A percentile compares a stretch with the other conserved stretches of the same genome.
Evolutionary conservation across 2,888 invertebrate genomes (phyloP).

Genomic region (Laspeyria flexula): DNA sequence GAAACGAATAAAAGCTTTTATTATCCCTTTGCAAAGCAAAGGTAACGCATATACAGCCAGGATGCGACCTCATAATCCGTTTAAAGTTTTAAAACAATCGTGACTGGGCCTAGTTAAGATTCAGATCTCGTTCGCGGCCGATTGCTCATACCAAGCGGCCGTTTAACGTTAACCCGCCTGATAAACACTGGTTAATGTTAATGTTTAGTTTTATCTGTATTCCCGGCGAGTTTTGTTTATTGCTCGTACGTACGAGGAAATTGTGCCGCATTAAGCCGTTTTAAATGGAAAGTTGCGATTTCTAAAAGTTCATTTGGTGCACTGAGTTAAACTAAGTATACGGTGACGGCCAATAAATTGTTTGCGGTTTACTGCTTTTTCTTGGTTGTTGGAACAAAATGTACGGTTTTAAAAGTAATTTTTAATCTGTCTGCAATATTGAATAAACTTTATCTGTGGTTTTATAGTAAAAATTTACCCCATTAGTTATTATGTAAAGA

Average conservation of each 20-base stretch:
- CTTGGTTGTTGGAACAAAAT: not conserved
- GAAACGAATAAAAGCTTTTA: slow-evolving; percentile 17
- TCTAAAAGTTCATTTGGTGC: slow-evolving; percentile 27
- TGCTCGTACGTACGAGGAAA: slow-evolving; percentile 33
- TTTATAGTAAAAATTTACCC: no score
- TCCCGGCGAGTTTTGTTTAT: slow-evolving; percentile 48
- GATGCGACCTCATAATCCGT: slow-evolving; percentile 48
- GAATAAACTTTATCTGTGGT: no score
- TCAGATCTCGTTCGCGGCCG: slow-evolving; percentile 69
- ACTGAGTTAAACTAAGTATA: slow-evolving; percentile 12
- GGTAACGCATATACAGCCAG: slow-evolving; percentile 28
- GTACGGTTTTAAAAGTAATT: no score
- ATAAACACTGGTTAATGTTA: slow-evolving; percentile 51
- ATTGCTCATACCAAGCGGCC: slow-evolving; percentile 75
- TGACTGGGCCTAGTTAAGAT: slow-evolving; percentile 81
- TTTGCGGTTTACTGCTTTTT: not conserved
- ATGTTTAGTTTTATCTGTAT: slow-evolving; percentile 51
- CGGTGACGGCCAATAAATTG: not conserved
- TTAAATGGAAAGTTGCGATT: slow-evolving; percentile 27
- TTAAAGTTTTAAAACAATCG: slow-evolving; percentile 62
- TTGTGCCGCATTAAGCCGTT: slow-evolving; percentile 40
- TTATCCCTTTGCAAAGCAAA: slow-evolving; percentile 15
- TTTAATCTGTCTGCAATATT: no score
- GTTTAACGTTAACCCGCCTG: slow-evolving; percentile 39
- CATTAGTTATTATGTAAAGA: no score